Base-by-base conservation (phyloP, 2,113 vertebrate genomes). In the Turdus rufiventris region DNA sequence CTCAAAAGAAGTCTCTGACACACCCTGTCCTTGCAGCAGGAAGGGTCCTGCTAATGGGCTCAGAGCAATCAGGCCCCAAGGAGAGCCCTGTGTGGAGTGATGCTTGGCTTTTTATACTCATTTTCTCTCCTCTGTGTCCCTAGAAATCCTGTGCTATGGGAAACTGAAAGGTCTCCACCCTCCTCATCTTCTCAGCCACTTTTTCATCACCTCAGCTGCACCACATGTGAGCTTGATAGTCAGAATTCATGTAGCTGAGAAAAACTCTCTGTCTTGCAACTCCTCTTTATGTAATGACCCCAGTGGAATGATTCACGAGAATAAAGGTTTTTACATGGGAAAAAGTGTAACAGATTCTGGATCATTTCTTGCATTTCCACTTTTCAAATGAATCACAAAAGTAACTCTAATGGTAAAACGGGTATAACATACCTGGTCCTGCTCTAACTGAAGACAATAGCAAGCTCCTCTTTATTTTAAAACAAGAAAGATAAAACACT, bases 91-190 rank as follows among this genome's bases (percentile, higher is more conserved):
- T 29, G 13, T 53, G 31, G 53, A 63, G n/a, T 48, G 79, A 88
- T 2, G 1, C 56, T 63, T 68, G 78, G 14, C 12, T 93, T 94
- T 89, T 88, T 81, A 50, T 42, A 61, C 20, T 45, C 18, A 33
- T 91, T 89, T 91, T 82, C 53, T 48, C 25, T 79, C 29, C 18
- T 75, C 24, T 88, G 50, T 73, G 36, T 43, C 54, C 58, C 66
- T 88, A 82, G 58, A 92, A 95, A 92, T 72, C 42, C 45, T 76
- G 15, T 81, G 28, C 56, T 84, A n/a, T 81, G 60, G 92, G 48
- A 95, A 95, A 80, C 36, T 67, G 62, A 78, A 91, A 94, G 68
- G n/a, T 85, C 68, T 87, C 73, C 87, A 94, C 89, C 73, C 80
- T 95, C 77, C 77, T 94, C 61, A 34, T 93, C 88, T 88, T 85